These are phyloP conservation scores for Peromyscus eremicus DNA, from an alignment of 2,797 vertebrate species.

Conservation along the genomic window DNA sequence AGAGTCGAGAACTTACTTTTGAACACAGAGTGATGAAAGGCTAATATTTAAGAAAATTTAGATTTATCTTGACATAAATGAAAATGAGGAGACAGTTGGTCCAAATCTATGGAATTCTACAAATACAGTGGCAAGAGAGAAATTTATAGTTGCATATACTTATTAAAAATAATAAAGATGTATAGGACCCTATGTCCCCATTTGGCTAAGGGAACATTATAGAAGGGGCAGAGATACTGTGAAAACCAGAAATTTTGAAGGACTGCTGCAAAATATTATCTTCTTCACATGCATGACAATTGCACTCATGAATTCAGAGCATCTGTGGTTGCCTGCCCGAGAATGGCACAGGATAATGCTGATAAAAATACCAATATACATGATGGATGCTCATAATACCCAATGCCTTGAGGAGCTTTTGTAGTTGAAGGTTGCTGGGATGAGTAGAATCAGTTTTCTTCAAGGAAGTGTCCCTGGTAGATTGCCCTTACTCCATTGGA, in stretches of 20 bases:
- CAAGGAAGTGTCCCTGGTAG: background rate
- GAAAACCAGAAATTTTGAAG: background rate
- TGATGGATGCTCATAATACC: background rate
- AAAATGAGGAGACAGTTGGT: background rate
- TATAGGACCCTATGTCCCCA: accelerated
- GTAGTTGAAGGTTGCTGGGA: background rate
- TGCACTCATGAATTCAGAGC: background rate
- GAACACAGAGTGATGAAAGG: background rate
- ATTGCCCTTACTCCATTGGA: background rate
- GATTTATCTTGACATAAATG: background rate
- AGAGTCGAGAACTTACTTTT: background rate
- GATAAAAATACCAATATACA: background rate
- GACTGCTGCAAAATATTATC: background rate
- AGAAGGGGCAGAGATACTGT: background rate
- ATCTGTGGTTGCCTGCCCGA: background rate
- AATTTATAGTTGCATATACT: background rate
- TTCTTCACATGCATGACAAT: background rate
- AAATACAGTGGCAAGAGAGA: background rate
- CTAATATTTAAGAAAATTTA: background rate
- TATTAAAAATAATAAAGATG: background rate
- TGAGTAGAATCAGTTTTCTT: background rate
- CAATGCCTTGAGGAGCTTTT: background rate
- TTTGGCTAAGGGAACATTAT: background rate
- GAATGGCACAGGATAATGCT: background rate
- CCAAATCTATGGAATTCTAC: too few species aligned